Evolutionary conservation across 2,888 invertebrate genomes (phyloP), one percentile per base, ranked within the genome.

Genomic region (Brassicogethes aeneus): DNA sequence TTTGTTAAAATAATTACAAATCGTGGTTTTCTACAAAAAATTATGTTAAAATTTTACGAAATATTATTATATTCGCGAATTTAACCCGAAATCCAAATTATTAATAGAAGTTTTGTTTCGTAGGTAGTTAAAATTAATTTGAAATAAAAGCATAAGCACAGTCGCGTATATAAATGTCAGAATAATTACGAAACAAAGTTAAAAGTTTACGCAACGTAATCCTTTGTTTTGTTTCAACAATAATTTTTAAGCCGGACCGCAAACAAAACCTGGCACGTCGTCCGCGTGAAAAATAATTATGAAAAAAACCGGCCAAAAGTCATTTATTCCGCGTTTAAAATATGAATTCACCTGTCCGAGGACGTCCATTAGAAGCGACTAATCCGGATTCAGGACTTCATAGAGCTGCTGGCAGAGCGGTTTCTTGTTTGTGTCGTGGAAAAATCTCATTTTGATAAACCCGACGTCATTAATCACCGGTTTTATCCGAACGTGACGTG

Each of bases 401-500:
- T 56, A 54, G 47, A 51, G 51, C 49, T 23, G n/a, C 5, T 48
- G 46, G 44, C 48, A 17, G 53, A 55, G 53, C 53, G 48, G 53
- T 56, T 57, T 54, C 57, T 55, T 59, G 56, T 57, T 58, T 55
- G 54, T n/a, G 53, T 49, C 45, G 52, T 47, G 56, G 58, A 60
- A 62, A 62, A 64, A 64, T 60, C 62, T 60, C 62, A 60, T 63
- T 64, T 62, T 63, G 62, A 63, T 63, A 61, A 62, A 64, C 64
- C 57, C 54, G 48, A 54, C 54, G 56, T 56, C 62, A 65, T 65
- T 65, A 64, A 65, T 65, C 65, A 64, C 61, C 45, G 56, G 61
- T 61, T 64, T 64, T 64, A 63, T 62, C 64, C 61, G 60, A 56
- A 62, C 64, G 62, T 64, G 64, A 64, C 63, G 55, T 62, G 61